A percentile compares a stretch with the other conserved stretches of the same genome.
Conservation (phyloP, 53 echinoderm and acorn worm genomes). For the Echinometra lucunter region DNA sequence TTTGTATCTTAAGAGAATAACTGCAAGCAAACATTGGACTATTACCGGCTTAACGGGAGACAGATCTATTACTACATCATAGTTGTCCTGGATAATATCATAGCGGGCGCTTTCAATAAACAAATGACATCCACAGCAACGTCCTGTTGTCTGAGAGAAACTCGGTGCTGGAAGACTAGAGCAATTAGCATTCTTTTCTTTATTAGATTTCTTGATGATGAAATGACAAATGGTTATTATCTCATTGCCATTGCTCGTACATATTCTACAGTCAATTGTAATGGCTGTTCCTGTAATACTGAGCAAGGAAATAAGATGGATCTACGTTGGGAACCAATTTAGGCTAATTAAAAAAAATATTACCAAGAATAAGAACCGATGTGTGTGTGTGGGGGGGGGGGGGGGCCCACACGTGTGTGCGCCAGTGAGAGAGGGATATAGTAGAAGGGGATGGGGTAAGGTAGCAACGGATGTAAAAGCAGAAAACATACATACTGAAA, state of each 20-base stretch:
- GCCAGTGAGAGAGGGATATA: too few species aligned
- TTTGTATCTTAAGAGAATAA: conserved; percentile 53
- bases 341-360: neutral
- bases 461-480: too few species aligned
- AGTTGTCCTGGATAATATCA: neutral
- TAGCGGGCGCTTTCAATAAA: conserved; percentile 23
- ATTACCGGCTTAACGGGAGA: conserved; percentile 24
- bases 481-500: neutral
- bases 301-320: neutral
- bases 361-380: too few species aligned
- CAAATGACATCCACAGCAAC: neutral
- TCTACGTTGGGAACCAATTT: neutral
- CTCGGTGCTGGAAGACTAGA: neutral
- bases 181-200: neutral
- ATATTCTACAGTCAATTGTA: neutral
- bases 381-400: too few species aligned
- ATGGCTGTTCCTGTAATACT: neutral
- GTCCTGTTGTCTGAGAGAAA: neutral
- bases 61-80: conserved; percentile 48
- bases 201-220: neutral
- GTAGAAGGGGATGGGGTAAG: too few species aligned
- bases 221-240: neutral
- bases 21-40: conserved; percentile 24
- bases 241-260: neutral
- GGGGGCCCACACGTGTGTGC: too few species aligned